phyloP scores from a whole-genome alignment of 2,797 vertebrate genomes.

The Galagoides demidoff region DNA sequence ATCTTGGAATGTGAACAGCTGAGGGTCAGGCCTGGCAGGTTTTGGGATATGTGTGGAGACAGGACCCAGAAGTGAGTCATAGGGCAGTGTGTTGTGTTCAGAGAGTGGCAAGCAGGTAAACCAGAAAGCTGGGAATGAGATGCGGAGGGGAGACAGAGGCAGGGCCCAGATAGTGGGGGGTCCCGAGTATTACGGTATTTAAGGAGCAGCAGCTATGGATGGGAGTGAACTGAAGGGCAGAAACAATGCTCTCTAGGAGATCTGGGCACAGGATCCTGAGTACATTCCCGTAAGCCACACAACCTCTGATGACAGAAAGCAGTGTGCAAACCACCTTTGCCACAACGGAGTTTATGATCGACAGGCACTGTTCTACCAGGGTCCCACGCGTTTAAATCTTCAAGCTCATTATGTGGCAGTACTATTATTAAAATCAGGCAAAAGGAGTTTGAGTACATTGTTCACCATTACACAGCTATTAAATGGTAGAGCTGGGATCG shows the following conservation, averaged over 20 bases:
- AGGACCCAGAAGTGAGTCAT: background rate
- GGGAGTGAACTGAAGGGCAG: background rate
- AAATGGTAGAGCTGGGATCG: background rate
- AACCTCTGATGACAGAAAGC: accelerated
- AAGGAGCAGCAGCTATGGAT: background rate
- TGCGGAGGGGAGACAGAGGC: background rate
- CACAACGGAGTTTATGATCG: background rate
- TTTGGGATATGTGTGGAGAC: no score
- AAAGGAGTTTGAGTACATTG: background rate
- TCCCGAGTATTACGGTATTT: background rate
- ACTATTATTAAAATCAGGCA: background rate
- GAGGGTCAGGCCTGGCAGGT: background rate
- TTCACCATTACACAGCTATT: background rate
- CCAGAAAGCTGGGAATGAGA: background rate
- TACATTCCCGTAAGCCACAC: accelerated
- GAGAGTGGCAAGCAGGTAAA: background rate
- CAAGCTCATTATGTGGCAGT: background rate
- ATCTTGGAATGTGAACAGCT: background rate
- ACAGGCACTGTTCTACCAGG: background rate
- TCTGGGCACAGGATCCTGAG: accelerated
- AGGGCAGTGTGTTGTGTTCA: no score
- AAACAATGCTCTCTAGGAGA: background rate
- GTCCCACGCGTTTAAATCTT: background rate
- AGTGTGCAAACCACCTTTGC: background rate
- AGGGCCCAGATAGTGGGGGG: background rate